Evolutionary conservation across 92 coral and sea anemone genomes (phyloP), one percentile per base, ranked within the genome.

Genomic region (Umimayanthus kanabou): DNA sequence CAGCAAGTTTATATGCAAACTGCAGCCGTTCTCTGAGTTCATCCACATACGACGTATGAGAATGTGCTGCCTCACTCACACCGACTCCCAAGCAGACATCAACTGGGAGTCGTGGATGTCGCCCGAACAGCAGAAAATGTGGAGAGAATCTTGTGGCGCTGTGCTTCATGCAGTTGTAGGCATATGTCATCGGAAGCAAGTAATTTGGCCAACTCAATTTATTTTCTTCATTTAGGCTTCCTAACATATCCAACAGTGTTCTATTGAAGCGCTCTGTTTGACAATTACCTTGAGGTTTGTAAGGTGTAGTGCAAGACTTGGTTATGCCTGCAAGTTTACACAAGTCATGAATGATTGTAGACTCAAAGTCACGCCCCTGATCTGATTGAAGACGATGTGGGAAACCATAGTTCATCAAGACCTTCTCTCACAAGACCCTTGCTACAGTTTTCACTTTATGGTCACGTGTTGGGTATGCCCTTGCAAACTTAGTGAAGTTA

Each of bases 281-380:
- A 22, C 79, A 87, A 55, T 88, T 91, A 14, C 91, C 93, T 88
- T 88, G 93, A 7, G 93, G 81, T 43, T 88, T 91, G 26, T 91
- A 91, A 1, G 89, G 93, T 15, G 88, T 91, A 47, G 89, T 90
- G 76, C 87, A 47, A 6, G 94, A 75, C 23, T 91, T 88, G 50
- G 33, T 64, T 29, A 91, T 88, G n/a, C 87, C 69, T 73, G 85
- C 85, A 5, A 89, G 45, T 5, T 75, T 84, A 57, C 91, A 89
- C 15, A 84, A 37, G 37, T 89, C 91, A 82, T 84, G 40, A 82
- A 33, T 33, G 37, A 33, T 33, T 0, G 37, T 33, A 0, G 37
- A 33, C 37, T 33, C 37, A 33, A 33, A 81, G 76, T 88, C 88
- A 4, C 73, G 72, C 2, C 91, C 91, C 33, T 89, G 88, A 29